Evolutionary conservation across 1,140 invertebrate genomes (phyloP), one percentile per base, ranked within the genome.

Genomic region (Hypothenemus hampei): DNA sequence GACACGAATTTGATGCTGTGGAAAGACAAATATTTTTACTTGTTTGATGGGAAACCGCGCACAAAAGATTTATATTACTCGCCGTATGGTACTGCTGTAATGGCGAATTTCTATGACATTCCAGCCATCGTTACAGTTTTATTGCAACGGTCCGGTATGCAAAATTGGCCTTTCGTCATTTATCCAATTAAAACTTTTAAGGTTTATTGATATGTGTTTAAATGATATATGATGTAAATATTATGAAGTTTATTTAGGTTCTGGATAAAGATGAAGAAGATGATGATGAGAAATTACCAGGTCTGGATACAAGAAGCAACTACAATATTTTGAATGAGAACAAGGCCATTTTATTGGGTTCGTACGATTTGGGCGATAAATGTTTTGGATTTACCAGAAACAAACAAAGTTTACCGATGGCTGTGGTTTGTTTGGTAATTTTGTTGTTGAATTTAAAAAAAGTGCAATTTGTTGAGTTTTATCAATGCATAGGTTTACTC

Each of bases 371-470:
- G 48, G 74, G 72, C 1, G 76, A 78, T 54, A 65, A 70, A 54
- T 77, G 75, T 61, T 79, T 79, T 46, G 73, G 73, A 46, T 75
- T 77, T 19, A 69, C 73, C 0, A 73, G 76, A 41, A 77, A 71
- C 48, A 69, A 75, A 35, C 77, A 78, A 64, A 72, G 75, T 0
- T 62, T 78, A 21, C 61, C 76, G 3, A 75, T 78, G 54, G 70
- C 72, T 0, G 62, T 75, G 4, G 69, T 73, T 13, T 73, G 74
- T 39, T 70, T 79, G 72, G 76, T 64, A 52, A 52, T 23, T 20
- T 37, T 4, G n/a, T n/a, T n/a, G n/a, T n/a, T 31, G 8, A 31
- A 31, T 3, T n/a, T n/a, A n/a, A n/a, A n/a, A n/a, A n/a, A n/a
- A n/a, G n/a, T n/a, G n/a, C n/a, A n/a, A n/a, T n/a, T n/a, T n/a